Evolutionary conservation across 2,888 invertebrate genomes (phyloP), one percentile per base, ranked within the genome.

Genomic region (Tenthredo mesomela): DNA sequence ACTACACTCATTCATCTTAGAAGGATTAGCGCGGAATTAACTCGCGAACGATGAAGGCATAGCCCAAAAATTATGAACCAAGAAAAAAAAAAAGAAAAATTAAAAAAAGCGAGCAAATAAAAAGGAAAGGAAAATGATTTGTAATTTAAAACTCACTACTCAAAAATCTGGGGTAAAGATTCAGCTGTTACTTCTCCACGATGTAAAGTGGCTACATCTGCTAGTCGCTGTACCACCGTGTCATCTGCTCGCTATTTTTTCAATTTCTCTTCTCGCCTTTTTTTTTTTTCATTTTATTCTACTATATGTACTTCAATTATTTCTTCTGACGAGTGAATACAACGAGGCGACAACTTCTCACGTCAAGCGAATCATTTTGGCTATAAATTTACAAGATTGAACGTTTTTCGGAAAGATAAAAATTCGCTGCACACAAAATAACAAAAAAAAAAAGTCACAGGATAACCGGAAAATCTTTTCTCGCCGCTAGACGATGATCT

Each of bases 331-430:
- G 83, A 75, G 71, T 54, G 65, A 82, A 78, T 80, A 50, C 78
- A 85, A 85, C 85, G 85, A 85, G 80, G 37, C 40, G 80, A 40
- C 80, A 80, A 40, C 80, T 80, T 61, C 80, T 29, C n/a, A 40
- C 80, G 80, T 80, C 21, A 21, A 21, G 61, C 21, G 15, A 80
- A 80, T 80, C 5, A 80, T 61, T 80, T 80, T 12, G 80, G 40
- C 40, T 7, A 37, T 80, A 61, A 80, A 80, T 80, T 80, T 37
- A 3, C 21, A 18, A 12, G 80, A 80, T 40, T 61, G 21, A 80
- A 15, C 21, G 37, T n/a, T 47, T 47, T 47, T 29, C 33, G 50
- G 29, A 9, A 7, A 7, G 9, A n/a, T 61, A 43, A 67, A 37
- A 58, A 21, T 40, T 71, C 18, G 21, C 15, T 12, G 29, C 0